Evolutionary conservation across 2,888 invertebrate species (phyloP), one percentile per base, ranked within the genome.

Genomic region (Serrognathus titanus): DNA sequence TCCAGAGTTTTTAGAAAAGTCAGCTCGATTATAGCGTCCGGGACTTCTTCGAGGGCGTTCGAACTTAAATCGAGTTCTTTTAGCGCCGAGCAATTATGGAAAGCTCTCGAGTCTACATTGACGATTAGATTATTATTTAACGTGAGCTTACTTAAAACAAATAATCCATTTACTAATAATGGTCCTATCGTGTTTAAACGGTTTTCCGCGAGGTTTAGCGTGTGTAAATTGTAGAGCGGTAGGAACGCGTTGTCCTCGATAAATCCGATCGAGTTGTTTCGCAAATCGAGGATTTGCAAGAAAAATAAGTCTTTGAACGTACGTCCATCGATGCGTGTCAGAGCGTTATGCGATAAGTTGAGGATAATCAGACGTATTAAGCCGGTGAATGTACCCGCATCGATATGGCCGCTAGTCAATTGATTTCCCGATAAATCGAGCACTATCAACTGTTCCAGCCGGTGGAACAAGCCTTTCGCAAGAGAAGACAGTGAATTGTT

Each of bases 41-140:
- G 94, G 61, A 95, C 88, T 64, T 87, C 84, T 59, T 84, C 80
- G 63, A 95, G 80, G 69, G 90, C 89, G 79, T 95, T 95, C 20
- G 92, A 91, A 75, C 92, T 92, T 59, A 95, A 79, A 76, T 94
- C 94, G 51, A 95, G 80, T 74, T 94, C 94, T 78, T 93, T 93
- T 45, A 94, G 80, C 69, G 92, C 90, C 1, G 90, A 90, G 73
- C 90, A 94, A 75, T 94, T 94, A 72, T 89, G 88, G 71, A 94
- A 93, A 11, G 93, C 89, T 73, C 88, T 86, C 39, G 85, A 79
- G 73, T 93, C 90, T 61, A 93, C 85, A 70, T 83, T 87, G 65
- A 87, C 86, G 57, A 94, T 86, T 66, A 89, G 81, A 79, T 94
- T 94, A 71, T 92, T 92, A 73, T 92, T 92, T 37, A 94, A 80